A percentile compares a stretch with the other conserved stretches of the same genome.
These are phyloP conservation scores for Entosphenus tridentatus DNA, from an alignment of 2,113 vertebrate genomes.

Conservation along the genomic window DNA sequence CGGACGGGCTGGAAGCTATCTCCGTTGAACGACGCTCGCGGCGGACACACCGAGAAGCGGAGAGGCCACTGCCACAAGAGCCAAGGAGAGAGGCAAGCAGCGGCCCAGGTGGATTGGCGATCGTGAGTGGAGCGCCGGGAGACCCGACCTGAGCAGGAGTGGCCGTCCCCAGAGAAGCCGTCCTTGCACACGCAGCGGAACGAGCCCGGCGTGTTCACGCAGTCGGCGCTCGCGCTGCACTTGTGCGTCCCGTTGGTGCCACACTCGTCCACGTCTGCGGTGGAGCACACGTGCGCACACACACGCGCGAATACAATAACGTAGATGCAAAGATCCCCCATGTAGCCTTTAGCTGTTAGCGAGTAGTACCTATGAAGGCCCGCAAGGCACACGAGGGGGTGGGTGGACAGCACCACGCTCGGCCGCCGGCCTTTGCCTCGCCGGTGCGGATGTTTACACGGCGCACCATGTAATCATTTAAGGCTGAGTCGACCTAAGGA, in stretches of 20 bases:
- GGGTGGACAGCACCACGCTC: no score
- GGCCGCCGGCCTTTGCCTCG: no score
- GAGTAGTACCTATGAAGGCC: no score
- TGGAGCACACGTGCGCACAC: background rate
- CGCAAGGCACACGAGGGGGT: no score
- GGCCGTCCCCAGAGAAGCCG: constrained; percentile 57
- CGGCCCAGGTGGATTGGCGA: background rate
- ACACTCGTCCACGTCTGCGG: constrained; percentile 52
- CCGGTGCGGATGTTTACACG: background rate
- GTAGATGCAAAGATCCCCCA: background rate
- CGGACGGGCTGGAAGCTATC: no score
- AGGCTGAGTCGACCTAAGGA: background rate
- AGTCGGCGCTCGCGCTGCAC: constrained; percentile 55
- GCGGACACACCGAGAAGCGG: no score
- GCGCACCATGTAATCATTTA: background rate
- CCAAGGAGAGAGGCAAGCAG: no score
- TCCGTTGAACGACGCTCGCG: no score
- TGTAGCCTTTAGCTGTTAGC: no score
- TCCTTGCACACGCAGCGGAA: constrained; percentile 54
- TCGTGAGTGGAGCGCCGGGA: background rate
- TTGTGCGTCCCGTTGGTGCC: constrained; percentile 35
- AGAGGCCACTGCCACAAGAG: no score
- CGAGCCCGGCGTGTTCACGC: constrained; percentile 54
- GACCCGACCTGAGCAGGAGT: constrained; percentile 46
- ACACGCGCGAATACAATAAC: background rate